These are phyloP conservation scores for Arrhopalites spinosus DNA, from an alignment of 2,888 invertebrate genomes.

Conservation along the genomic window DNA sequence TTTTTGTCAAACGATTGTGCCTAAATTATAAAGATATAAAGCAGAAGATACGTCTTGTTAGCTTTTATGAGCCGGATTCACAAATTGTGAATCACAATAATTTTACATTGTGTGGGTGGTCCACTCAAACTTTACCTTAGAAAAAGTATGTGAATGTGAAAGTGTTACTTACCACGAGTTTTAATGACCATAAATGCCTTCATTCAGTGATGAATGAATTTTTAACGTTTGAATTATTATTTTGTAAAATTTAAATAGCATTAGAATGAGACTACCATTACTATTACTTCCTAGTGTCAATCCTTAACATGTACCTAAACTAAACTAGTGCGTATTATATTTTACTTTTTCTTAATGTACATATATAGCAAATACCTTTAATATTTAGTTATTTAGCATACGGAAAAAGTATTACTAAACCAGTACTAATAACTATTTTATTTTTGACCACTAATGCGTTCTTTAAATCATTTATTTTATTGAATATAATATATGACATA, in stretches of 20 bases:
- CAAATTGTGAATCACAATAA: no score
- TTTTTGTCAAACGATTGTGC: no score
- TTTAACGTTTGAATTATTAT: not conserved
- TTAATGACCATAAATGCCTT: constrained; percentile 6
- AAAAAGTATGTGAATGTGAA: not conserved
- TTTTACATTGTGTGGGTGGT: not conserved
- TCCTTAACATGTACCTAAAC: constrained; percentile 15
- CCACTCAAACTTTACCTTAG: not conserved
- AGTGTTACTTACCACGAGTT: not conserved
- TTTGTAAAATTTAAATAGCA: no score
- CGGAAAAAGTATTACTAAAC: no score
- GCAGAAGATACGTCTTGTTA: no score
- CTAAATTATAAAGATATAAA: no score
- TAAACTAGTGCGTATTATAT: not conserved
- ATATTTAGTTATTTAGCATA: no score
- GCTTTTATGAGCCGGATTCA: not conserved
- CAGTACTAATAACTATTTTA: no score
- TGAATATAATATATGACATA: no score
- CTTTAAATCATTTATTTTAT: no score
- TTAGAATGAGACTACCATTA: not conserved
- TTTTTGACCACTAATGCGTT: no score
- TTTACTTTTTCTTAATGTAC: not conserved
- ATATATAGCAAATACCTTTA: no score
- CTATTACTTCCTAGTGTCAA: not conserved
- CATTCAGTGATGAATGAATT: constrained; percentile 1